Percentiles rank a stretch among this genome's conserved stretches.
These are phyloP conservation scores for Jacana jacana DNA, from an alignment of 2,113 vertebrate species.

Conservation along the genomic window DNA sequence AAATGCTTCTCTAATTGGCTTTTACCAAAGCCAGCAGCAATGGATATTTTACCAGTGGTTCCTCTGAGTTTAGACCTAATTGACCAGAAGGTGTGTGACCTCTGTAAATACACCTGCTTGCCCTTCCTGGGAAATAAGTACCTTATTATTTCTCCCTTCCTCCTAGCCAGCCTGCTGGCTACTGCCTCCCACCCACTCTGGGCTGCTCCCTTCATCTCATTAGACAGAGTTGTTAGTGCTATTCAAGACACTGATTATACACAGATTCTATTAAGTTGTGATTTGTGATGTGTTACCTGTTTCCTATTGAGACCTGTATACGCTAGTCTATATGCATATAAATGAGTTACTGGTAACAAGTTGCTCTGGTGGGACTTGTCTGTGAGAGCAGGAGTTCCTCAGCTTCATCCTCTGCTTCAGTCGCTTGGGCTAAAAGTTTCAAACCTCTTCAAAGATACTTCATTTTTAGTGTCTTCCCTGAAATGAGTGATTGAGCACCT, in stretches of 20 bases:
- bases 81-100: slow-evolving; percentile 22
- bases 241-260: not conserved
- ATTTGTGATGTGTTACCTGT: not conserved
- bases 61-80: slow-evolving; percentile 28
- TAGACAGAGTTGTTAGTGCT: not conserved
- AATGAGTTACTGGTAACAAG: not conserved
- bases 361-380: not conserved
- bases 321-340: not conserved
- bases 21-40: slow-evolving; percentile 31
- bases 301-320: not conserved
- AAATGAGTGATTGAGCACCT: not conserved
- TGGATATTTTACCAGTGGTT: slow-evolving; percentile 38
- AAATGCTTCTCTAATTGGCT: not conserved
- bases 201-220: not conserved
- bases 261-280: not conserved
- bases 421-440: not conserved
- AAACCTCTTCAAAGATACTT: not conserved
- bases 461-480: not conserved
- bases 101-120: not conserved
- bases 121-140: not conserved
- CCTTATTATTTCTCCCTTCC: not conserved
- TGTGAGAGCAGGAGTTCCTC: not conserved
- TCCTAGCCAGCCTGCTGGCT: not conserved
- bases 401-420: not conserved
- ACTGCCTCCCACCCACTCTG: slow-evolving; percentile 1